Conservation (phyloP, 2,888 invertebrate genomes). For the Epicampocera succincta region DNA sequence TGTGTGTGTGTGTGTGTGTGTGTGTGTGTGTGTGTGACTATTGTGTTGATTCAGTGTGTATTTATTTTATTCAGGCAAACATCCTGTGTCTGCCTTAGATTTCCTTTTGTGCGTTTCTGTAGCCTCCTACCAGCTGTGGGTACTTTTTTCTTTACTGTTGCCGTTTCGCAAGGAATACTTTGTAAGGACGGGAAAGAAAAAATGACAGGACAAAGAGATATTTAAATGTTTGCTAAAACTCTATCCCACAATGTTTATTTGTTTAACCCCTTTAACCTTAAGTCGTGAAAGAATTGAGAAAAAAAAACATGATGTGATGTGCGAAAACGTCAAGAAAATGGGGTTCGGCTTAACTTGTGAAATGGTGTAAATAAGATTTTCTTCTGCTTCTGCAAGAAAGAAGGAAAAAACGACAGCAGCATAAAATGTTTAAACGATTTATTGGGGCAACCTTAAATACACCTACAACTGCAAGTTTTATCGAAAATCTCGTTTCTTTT, state of each 20-base stretch:
- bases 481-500: too few species aligned
- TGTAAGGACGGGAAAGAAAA: conserved; percentile 7
- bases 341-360: too few species aligned
- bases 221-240: conserved; percentile 58
- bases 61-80: conserved; percentile 54
- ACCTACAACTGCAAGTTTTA: too few species aligned
- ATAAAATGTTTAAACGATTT: neutral
- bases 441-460: too few species aligned
- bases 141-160: conserved; percentile 28
- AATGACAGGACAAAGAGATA: conserved; percentile 4
- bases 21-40: neutral
- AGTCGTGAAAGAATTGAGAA: conserved; percentile 45
- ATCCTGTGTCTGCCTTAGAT: conserved; percentile 63
- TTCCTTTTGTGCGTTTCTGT: conserved; percentile 43
- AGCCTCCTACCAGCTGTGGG: conserved; percentile 41
- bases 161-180: conserved; percentile 20
- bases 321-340: too few species aligned
- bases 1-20: neutral
- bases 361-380: conserved; percentile 1
- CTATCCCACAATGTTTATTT: conserved; percentile 39
- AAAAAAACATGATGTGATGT: too few species aligned
- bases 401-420: too few species aligned
- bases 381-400: too few species aligned
- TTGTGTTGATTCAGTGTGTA: conserved; percentile 41
- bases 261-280: conserved; percentile 65